A percentile compares a stretch with the other conserved stretches of the same genome.
phyloP scores from a whole-genome alignment of 2,797 vertebrate genomes.

The Cynodonichthys magdalenae region DNA sequence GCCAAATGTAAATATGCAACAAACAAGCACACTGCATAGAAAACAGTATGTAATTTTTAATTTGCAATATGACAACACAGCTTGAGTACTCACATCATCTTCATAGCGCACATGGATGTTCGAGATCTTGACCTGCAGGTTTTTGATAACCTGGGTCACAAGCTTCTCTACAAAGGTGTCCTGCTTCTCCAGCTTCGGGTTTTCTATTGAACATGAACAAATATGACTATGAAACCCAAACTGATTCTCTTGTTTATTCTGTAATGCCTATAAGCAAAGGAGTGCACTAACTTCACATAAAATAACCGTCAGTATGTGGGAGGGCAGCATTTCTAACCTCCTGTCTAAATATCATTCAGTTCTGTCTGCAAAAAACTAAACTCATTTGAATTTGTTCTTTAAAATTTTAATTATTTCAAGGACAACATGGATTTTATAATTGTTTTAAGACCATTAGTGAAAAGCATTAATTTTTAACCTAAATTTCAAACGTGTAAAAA shows the following conservation, averaged over 20 bases:
- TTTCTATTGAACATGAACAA: conserved; percentile 78
- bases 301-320: neutral
- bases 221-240: conserved; percentile 1
- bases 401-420: too few species aligned
- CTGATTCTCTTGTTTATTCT: neutral
- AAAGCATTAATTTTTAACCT: too few species aligned
- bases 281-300: too few species aligned
- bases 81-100: conserved; percentile 90
- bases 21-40: neutral
- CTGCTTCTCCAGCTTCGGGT: conserved; percentile 87
- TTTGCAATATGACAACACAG: neutral
- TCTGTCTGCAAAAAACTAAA: neutral
- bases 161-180: conserved; percentile 97
- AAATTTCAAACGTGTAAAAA: too few species aligned
- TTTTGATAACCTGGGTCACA: conserved; percentile 97
- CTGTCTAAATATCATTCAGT: neutral
- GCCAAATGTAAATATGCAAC: too few species aligned
- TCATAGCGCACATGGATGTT: conserved; percentile 97
- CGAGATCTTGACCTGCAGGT: conserved; percentile 97
- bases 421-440: too few species aligned
- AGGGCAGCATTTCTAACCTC: neutral
- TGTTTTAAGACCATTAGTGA: too few species aligned
- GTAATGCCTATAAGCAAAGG: neutral
- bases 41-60: neutral
- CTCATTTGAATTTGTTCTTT: too few species aligned